Base-by-base conservation (phyloP, 2,888 invertebrate genomes). In the Eumacrocentrus americanus region DNA sequence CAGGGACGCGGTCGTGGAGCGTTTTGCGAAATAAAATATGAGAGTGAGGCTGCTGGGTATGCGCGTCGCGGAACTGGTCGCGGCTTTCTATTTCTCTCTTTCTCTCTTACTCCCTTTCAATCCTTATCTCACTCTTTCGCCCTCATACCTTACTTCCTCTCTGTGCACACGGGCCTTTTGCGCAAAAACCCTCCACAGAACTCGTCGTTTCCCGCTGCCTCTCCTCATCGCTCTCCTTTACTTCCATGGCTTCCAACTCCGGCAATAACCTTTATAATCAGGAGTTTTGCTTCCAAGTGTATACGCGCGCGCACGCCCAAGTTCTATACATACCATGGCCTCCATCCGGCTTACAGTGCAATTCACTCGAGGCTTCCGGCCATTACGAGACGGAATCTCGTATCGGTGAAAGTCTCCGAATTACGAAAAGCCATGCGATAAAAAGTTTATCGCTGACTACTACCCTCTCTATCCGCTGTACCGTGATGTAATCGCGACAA, bases 231-330 rank as follows among this genome's bases (percentile, higher is more conserved):
- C 66, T 60, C 66, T 66, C 60, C 66, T 63, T 56, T n/a, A n/a
- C 61, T 62, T 60, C 62, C 63, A 59, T 67, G 67, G 67, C 70
- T 71, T 64, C 68, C 68, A 68, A 69, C 68, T 71, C 70, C 62
- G 67, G 70, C 71, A 70, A 73, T 75, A 73, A 72, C 71, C 71
- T 69, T 70, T 71, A 72, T 74, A 75, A 75, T 73, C 73, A 73
- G 70, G 67, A 73, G 72, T 74, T 76, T 73, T 69, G 70, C 67
- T 68, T 68, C 62, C 66, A 44, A 66, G 62, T 64, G 62, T 29
- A 4, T 29, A 9, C 29, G 29, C 60, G 59, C 57, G 53, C 60
- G 58, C 56, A 46, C 58, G 62, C 63, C 62, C 60, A n/a, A n/a
- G n/a, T n/a, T n/a, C n/a, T n/a, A n/a, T n/a, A n/a, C 60, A 60